Evolutionary conservation across 2,797 vertebrate genomes (phyloP), one percentile per base, ranked within the genome.

Genomic region (Tachyglossus aculeatus): DNA sequence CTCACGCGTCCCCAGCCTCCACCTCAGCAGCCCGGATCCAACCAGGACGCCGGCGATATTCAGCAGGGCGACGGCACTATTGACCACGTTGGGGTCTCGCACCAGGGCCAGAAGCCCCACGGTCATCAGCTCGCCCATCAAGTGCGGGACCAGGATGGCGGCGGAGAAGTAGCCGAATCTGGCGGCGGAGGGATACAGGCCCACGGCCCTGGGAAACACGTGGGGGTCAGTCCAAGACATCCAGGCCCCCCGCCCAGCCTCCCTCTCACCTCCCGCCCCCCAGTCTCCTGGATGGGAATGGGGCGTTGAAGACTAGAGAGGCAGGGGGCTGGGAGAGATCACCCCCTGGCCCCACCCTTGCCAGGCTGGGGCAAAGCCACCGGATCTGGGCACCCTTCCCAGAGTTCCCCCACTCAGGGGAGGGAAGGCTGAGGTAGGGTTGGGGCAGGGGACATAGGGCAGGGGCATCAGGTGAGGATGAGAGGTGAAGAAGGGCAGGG

Each of bases 1-100:
- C n/a, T n/a, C n/a, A n/a, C n/a, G n/a, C n/a, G n/a, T n/a, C n/a
- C n/a, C n/a, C n/a, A n/a, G n/a, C n/a, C n/a, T 89, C 78, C 86
- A 99, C 98, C 97, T 96, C 44, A 99, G 83, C 31, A 99, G 94
- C 56, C 97, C 97, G 0, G 96, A 96, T 77, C 97, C 98, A 64
- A 95, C 85, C 64, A 96, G 54, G 81, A 98, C 90, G 22, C 98
- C 98, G 33, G 96, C 94, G 18, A 96, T 92, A 72, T 94, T 96
- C 57, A 99, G 92, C 47, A 99, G 89, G 55, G 95, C 94, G 84
- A 96, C 91, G 1, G 92, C 91, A 2, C 94, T 96, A 86, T 98
- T 98, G 77, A 96, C 94, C 82, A 96, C 93, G 61, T 96, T 94
- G 16, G 96, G 95, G 81, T 98, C 93, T 78, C 98, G 96, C 77